These are phyloP conservation scores for Antitype chi DNA, from an alignment of 2,888 invertebrate genomes.

Conservation along the genomic window DNA sequence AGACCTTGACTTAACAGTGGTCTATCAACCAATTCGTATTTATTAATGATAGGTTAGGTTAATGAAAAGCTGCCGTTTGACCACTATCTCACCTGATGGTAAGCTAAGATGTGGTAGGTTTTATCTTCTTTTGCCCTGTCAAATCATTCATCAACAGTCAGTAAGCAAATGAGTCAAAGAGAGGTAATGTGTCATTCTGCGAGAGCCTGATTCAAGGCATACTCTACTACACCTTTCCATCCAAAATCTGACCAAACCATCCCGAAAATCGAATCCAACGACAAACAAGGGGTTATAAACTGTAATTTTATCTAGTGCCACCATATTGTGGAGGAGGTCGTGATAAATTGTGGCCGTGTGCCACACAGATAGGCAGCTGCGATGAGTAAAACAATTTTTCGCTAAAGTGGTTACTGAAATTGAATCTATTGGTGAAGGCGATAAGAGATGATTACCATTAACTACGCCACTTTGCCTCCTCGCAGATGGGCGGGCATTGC, in stretches of 20 bases:
- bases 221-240: not conserved
- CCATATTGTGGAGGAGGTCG: constrained; percentile 57
- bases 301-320: constrained; percentile 68
- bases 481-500: constrained; percentile 51
- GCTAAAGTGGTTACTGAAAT: constrained; percentile 88
- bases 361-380: constrained; percentile 82
- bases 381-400: constrained; percentile 87
- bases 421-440: constrained; percentile 81
- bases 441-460: constrained; percentile 80
- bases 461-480: constrained; percentile 64
- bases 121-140: not conserved
- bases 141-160: not conserved
- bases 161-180: not conserved
- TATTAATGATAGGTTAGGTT: too few species aligned
- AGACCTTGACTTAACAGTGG: not conserved
- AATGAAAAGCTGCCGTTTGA: not conserved
- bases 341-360: constrained; percentile 69
- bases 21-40: too few species aligned
- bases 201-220: not conserved
- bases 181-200: too few species aligned
- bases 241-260: constrained; percentile 22
- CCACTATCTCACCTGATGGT: not conserved
- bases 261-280: constrained; percentile 49
- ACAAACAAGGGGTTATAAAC: constrained; percentile 66
- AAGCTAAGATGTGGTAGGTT: not conserved